Conservation (phyloP, 2,888 invertebrate species). For the Tricholauxania praeusta region DNA sequence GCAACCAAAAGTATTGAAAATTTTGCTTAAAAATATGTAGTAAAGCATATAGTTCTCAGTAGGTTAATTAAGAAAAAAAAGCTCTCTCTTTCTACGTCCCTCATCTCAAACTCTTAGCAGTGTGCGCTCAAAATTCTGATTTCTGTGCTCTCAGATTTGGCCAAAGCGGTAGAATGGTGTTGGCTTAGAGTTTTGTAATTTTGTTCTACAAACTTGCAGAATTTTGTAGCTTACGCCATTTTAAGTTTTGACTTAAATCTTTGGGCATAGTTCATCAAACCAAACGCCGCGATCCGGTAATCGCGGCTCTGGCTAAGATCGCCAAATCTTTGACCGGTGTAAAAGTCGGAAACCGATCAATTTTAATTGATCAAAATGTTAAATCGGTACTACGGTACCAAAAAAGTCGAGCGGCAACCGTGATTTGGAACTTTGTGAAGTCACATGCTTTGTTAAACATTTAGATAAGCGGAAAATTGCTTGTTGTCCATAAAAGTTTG, state of each 20-base stretch:
- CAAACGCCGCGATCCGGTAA: slow-evolving; percentile 30
- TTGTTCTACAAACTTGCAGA: too few relatives aligned
- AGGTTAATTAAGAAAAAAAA: too few relatives aligned
- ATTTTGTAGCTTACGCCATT: too few relatives aligned
- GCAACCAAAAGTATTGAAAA: not conserved
- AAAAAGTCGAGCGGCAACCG: slow-evolving; percentile 11
- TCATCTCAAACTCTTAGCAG: too few relatives aligned
- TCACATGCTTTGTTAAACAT: not conserved
- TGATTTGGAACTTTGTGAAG: not conserved
- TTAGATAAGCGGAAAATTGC: not conserved
- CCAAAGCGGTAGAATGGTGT: too few relatives aligned
- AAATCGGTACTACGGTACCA: not conserved
- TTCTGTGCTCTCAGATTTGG: too few relatives aligned
- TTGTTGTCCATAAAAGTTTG: not conserved
- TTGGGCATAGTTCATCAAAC: not conserved
- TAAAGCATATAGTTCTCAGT: too few relatives aligned
- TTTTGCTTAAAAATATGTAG: too few relatives aligned
- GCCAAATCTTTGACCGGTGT: not conserved
- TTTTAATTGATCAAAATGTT: not conserved
- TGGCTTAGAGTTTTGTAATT: too few relatives aligned
- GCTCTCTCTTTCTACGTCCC: too few relatives aligned
- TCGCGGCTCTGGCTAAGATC: slow-evolving; percentile 42
- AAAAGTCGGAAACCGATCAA: too few relatives aligned
- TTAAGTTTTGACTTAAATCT: not conserved
- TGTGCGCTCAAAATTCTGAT: too few relatives aligned